These are phyloP conservation scores for Temnothorax unifasciatus DNA, from an alignment of 2,888 invertebrate species.

Conservation along the genomic window DNA sequence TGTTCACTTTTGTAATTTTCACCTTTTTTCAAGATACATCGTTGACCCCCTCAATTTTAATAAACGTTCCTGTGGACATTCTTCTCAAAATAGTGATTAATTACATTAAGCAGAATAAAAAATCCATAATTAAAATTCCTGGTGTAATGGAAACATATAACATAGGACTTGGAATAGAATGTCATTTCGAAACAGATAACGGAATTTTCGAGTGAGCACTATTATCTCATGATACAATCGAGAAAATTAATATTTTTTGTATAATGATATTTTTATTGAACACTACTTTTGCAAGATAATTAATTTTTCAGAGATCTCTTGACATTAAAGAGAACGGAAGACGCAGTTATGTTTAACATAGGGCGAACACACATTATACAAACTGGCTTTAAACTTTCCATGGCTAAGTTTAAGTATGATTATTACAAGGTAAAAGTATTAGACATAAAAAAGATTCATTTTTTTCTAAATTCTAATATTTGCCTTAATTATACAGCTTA, in stretches of 20 bases:
- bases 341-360: conserved; percentile 65
- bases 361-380: conserved; percentile 65
- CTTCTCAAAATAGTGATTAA: conserved; percentile 56
- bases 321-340: conserved; percentile 66
- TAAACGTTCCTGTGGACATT: conserved; percentile 69
- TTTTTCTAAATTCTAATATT: conserved; percentile 4
- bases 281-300: background rate
- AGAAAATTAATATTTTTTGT: conserved; percentile 1
- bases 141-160: conserved; percentile 64
- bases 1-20: too few relatives aligned
- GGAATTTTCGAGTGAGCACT: conserved; percentile 70
- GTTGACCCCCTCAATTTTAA: too few relatives aligned
- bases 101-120: conserved; percentile 57
- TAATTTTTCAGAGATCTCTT: conserved; percentile 69
- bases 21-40: too few relatives aligned
- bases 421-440: conserved; percentile 70
- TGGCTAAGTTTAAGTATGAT: conserved; percentile 64
- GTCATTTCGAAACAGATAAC: conserved; percentile 61
- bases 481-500: conserved; percentile 24
- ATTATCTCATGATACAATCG: conserved; percentile 1
- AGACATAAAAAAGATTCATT: background rate
- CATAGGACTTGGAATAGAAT: conserved; percentile 64
- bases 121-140: conserved; percentile 66
- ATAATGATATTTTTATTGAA: background rate
- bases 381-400: conserved; percentile 70